A percentile compares a stretch with the other conserved stretches of the same genome.
These are phyloP conservation scores for Heliconius ismenius DNA, from an alignment of 2,888 invertebrate species.

Conservation along the genomic window DNA sequence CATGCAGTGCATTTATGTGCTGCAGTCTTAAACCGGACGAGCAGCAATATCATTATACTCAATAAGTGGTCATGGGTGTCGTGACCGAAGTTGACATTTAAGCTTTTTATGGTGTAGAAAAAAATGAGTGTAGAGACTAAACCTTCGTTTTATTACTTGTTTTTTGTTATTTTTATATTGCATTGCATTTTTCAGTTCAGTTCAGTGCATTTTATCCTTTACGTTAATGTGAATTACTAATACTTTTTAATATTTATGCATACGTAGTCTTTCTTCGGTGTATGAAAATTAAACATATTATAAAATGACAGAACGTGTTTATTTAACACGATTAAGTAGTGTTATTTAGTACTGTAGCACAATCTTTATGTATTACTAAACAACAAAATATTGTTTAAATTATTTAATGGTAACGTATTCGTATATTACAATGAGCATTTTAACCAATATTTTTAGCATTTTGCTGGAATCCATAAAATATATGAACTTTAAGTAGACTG, in stretches of 20 bases:
- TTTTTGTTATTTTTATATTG: not conserved
- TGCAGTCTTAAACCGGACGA: not conserved
- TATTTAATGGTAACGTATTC: not conserved
- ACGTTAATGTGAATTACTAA: not conserved
- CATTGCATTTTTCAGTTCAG: too few relatives aligned
- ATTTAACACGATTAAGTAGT: not conserved
- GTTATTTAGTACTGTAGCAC: too few relatives aligned
- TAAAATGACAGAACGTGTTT: not conserved
- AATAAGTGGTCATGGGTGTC: not conserved
- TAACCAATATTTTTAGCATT: too few relatives aligned
- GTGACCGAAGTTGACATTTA: constrained; percentile 24
- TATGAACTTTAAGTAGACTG: not conserved
- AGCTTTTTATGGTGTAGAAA: constrained; percentile 24
- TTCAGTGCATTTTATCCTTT: not conserved
- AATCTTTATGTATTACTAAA: not conserved
- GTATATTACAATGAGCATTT: too few relatives aligned
- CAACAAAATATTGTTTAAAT: not conserved
- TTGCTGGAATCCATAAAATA: too few relatives aligned
- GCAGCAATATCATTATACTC: not conserved
- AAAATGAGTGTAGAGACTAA: constrained; percentile 6
- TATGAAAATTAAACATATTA: not conserved
- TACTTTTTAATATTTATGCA: not conserved
- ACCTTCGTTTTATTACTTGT: constrained; percentile 4
- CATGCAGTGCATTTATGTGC: too few relatives aligned
- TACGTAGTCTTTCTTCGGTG: not conserved